phyloP scores from a whole-genome alignment of 2,113 vertebrate species.

The Naja naja region DNA sequence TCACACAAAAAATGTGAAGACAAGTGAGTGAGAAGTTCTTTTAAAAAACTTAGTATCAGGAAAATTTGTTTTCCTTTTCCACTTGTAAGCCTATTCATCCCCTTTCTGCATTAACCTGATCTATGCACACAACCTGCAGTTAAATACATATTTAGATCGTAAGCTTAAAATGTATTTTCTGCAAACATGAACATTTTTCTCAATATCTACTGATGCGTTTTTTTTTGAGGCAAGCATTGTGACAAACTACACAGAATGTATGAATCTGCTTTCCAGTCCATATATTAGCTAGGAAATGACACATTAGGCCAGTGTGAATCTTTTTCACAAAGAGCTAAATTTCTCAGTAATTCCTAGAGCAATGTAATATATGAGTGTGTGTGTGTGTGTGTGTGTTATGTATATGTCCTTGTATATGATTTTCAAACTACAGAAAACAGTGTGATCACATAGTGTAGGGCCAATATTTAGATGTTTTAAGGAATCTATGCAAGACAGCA shows the following conservation, averaged over 20 bases:
- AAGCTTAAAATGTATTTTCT: background rate
- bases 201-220: background rate
- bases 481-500: background rate
- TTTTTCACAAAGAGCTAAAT: background rate
- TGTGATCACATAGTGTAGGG: background rate
- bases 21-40: background rate
- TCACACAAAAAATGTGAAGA: background rate
- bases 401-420: background rate
- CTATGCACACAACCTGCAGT: background rate
- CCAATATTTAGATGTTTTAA: too few relatives aligned
- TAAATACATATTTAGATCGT: background rate
- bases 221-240: background rate
- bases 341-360: background rate
- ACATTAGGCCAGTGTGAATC: background rate
- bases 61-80: background rate
- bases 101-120: background rate
- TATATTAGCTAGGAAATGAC: background rate
- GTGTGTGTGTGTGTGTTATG: background rate
- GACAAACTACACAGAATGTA: background rate
- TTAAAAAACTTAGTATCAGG: background rate
- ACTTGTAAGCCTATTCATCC: background rate
- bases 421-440: background rate
- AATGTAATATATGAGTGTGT: background rate
- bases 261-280: background rate
- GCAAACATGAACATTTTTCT: background rate